Conservation (phyloP, 2,113 vertebrate genomes). For the Taurulus bubalis region DNA sequence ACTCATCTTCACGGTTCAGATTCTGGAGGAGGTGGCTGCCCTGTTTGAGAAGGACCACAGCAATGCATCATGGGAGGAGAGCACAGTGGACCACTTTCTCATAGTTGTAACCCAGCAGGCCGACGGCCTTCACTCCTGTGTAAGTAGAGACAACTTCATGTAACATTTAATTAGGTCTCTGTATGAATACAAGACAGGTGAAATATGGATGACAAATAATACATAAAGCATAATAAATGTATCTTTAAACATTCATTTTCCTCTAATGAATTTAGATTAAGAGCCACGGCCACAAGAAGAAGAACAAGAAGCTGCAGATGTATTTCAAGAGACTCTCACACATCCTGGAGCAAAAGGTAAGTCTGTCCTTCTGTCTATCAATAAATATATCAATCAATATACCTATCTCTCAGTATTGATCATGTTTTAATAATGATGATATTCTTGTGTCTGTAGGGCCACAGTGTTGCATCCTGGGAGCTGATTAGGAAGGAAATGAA, state of each 20-base stretch:
- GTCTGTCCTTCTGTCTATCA: background rate
- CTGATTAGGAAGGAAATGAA: conserved; percentile 64
- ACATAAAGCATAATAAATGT: background rate
- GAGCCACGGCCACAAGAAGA: conserved; percentile 40
- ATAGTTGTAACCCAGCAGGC: conserved; percentile 55
- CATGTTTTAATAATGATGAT: background rate
- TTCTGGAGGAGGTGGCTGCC: conserved; percentile 52
- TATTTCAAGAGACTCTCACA: conserved; percentile 68
- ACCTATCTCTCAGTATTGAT: background rate
- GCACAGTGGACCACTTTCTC: conserved; percentile 58
- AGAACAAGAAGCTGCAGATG: conserved; percentile 60
- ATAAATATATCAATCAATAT: background rate
- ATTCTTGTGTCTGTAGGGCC: conserved; percentile 49
- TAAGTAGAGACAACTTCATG: conserved; percentile 40
- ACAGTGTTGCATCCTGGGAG: conserved; percentile 74
- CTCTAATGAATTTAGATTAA: conserved; percentile 4
- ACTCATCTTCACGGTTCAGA: conserved; percentile 60
- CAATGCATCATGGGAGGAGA: conserved; percentile 68
- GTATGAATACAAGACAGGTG: too few relatives aligned
- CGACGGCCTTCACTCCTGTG: conserved; percentile 65
- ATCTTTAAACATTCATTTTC: background rate
- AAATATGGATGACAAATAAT: too few relatives aligned
- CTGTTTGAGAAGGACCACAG: conserved; percentile 65
- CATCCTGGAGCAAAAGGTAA: conserved; percentile 23
- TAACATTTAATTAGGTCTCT: background rate